Conservation (phyloP, 1,140 invertebrate genomes). For the Myzus persicae region DNA sequence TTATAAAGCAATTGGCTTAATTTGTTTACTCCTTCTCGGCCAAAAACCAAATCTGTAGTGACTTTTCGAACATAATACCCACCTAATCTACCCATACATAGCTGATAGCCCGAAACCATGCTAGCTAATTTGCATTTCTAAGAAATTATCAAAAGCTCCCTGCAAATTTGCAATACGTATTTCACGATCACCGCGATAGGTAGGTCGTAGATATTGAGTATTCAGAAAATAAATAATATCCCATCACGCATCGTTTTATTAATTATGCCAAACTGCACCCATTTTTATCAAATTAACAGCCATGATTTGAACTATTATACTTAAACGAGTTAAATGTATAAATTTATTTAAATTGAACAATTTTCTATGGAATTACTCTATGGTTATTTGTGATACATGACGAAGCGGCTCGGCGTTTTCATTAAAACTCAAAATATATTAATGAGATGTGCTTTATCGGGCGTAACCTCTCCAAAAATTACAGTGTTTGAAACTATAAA, state of each 20-base stretch:
- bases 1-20: background rate
- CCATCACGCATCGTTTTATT: background rate
- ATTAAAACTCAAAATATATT: slow-evolving; percentile 19
- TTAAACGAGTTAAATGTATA: slow-evolving; percentile 15
- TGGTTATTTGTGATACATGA: background rate
- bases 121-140: background rate
- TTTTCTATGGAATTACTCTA: background rate
- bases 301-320: background rate
- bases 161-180: background rate
- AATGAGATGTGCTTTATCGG: slow-evolving; percentile 19
- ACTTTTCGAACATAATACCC: background rate
- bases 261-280: background rate
- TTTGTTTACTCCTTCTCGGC: too few species aligned
- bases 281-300: background rate
- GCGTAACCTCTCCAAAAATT: slow-evolving; percentile 33
- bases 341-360: background rate
- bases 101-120: background rate
- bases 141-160: background rate
- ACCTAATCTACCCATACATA: background rate
- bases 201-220: too few species aligned
- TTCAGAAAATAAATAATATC: slow-evolving; percentile 2
- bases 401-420: background rate
- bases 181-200: background rate
- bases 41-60: background rate
- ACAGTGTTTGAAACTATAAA: background rate